Percentiles rank a stretch among this genome's conserved stretches.
Evolutionary conservation across 1,140 invertebrate genomes (phyloP).

Genomic region (Cotesia glomerata): DNA sequence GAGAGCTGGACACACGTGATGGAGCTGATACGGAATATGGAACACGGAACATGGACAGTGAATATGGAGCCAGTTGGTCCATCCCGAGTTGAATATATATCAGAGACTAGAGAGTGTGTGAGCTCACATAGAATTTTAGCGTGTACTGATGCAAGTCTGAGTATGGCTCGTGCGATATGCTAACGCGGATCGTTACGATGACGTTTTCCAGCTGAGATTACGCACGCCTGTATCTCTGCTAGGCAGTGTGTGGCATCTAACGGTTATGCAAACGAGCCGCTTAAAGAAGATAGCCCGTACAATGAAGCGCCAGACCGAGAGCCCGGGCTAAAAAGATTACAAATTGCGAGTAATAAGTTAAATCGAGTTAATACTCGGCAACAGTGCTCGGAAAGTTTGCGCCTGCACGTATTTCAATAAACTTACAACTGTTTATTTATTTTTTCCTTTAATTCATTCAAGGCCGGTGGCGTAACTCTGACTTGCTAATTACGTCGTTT

Average conservation of each 20-base stretch:
- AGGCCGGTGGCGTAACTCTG: constrained; percentile 9
- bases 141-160: background rate
- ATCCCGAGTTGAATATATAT: background rate
- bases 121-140: background rate
- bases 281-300: constrained; percentile 32
- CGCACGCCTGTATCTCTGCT: constrained; percentile 18
- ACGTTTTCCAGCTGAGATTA: constrained; percentile 35
- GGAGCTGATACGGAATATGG: no score
- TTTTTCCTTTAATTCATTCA: constrained; percentile 21
- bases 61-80: background rate
- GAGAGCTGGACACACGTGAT: background rate
- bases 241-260: constrained; percentile 14
- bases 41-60: no score
- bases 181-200: constrained; percentile 35
- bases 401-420: constrained; percentile 1
- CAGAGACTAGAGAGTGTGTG: background rate
- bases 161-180: constrained; percentile 27
- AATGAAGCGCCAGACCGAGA: background rate
- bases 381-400: constrained; percentile 10
- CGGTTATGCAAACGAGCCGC: constrained; percentile 31
- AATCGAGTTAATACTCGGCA: background rate
- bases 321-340: constrained; percentile 7
- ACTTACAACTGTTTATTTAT: background rate
- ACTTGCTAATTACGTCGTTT: constrained; percentile 18
- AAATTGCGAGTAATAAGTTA: background rate